Evolutionary conservation across 2,113 vertebrate genomes (phyloP).

Genomic region (Trinectes maculatus): DNA sequence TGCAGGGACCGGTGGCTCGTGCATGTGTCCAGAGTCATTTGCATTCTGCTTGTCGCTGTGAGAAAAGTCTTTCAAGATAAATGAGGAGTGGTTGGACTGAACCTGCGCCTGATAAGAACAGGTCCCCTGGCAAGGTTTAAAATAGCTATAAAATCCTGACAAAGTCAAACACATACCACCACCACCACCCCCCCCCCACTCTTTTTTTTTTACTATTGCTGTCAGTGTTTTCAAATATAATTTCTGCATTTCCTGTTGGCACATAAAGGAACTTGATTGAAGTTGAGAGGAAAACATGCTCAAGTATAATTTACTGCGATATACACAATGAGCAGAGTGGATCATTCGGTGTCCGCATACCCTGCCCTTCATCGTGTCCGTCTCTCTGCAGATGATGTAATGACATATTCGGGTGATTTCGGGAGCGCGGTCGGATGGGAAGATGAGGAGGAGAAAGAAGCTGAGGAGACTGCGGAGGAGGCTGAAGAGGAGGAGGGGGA

Average conservation of each 20-base stretch:
- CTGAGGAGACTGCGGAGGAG: conserved; percentile 87
- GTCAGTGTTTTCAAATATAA: conserved; percentile 55
- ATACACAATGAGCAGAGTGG: conserved; percentile 26
- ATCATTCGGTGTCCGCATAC: conserved; percentile 20
- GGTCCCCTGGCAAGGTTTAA: conserved; percentile 73
- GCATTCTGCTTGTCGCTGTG: conserved; percentile 79
- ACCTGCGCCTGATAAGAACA: conserved; percentile 77
- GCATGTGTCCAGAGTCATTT: conserved; percentile 80
- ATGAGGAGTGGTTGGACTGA: conserved; percentile 73
- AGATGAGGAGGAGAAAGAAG: conserved; percentile 96
- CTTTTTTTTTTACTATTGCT: conserved; percentile 20
- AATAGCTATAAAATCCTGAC: conserved; percentile 76
- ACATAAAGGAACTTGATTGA: conserved; percentile 31
- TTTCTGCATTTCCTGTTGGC: conserved; percentile 45
- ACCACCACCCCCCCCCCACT: no score
- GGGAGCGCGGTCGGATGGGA: conserved; percentile 97
- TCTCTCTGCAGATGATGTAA: conserved; percentile 85
- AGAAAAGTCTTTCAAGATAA: conserved; percentile 81
- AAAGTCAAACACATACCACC: conserved; percentile 69
- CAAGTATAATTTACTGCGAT: conserved; percentile 41
- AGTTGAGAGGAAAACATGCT: conserved; percentile 28
- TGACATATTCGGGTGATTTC: conserved; percentile 93
- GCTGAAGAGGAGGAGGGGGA: conserved; percentile 94
- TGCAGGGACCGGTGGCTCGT: conserved; percentile 76
- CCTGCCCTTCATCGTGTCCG: not conserved